Evolutionary conservation across 1,140 invertebrate genomes (phyloP).

Genomic region (Aphidius gifuensis): DNA sequence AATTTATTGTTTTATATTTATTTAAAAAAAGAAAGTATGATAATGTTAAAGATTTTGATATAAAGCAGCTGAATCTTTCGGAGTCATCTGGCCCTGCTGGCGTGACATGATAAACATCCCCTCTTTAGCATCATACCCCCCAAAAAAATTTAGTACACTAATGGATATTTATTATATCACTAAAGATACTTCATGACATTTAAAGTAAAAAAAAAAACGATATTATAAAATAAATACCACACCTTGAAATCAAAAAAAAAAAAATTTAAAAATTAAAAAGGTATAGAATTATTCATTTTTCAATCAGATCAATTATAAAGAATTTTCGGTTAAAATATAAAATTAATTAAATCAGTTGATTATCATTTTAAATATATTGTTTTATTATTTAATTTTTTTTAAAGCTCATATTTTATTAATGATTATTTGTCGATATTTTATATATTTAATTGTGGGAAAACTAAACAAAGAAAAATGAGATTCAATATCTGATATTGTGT

Average conservation of each 20-base stretch:
- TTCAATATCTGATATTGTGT: slow-evolving; percentile 11
- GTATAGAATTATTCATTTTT: neutral
- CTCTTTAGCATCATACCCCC: slow-evolving; percentile 22
- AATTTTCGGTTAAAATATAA: too few species aligned
- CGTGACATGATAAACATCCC: slow-evolving; percentile 28
- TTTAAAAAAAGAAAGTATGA: too few species aligned
- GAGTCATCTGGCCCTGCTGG: slow-evolving; percentile 23
- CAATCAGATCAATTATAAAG: neutral
- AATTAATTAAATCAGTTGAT: too few species aligned
- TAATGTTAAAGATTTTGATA: too few species aligned
- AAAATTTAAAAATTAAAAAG: neutral
- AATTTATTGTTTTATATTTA: too few species aligned
- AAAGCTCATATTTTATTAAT: too few species aligned
- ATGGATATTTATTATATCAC: slow-evolving; percentile 27
- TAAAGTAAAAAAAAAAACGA: slow-evolving; percentile 4
- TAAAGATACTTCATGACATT: slow-evolving; percentile 13
- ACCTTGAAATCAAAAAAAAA: neutral
- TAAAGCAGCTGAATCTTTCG: slow-evolving; percentile 17
- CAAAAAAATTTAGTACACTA: slow-evolving; percentile 10
- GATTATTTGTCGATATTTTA: neutral
- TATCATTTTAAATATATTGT: too few species aligned
- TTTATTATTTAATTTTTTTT: too few species aligned
- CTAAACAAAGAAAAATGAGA: slow-evolving; percentile 22
- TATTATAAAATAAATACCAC: neutral
- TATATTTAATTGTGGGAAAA: slow-evolving; percentile 21